Conservation (phyloP, 2,888 invertebrate genomes). For the Rhorus exstirpatorius region DNA sequence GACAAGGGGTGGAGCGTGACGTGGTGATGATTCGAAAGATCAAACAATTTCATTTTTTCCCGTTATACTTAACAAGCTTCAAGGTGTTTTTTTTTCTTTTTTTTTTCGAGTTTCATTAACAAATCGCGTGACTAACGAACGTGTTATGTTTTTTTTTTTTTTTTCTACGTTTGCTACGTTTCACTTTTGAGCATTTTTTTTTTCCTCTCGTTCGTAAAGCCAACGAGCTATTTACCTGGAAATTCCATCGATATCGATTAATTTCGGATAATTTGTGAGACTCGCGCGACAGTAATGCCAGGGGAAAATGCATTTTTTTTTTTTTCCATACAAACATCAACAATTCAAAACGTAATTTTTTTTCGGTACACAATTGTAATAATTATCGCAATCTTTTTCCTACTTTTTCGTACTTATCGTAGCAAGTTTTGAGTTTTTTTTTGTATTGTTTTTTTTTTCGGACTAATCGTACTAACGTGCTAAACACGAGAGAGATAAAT, state of each 20-base stretch:
- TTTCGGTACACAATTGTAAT: not conserved
- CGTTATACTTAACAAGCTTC: slow-evolving; percentile 59
- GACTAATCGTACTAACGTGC: slow-evolving; percentile 54
- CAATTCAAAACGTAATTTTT: not conserved
- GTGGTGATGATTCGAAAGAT: slow-evolving; percentile 71
- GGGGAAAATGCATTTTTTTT: slow-evolving; percentile 34
- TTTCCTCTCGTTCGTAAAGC: not conserved
- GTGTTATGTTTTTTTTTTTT: slow-evolving; percentile 46
- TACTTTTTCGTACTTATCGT: slow-evolving; percentile 28
- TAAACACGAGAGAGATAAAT: slow-evolving; percentile 15
- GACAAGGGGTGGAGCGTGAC: slow-evolving; percentile 80
- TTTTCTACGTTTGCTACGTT: slow-evolving; percentile 23
- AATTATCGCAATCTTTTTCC: slow-evolving; percentile 11
- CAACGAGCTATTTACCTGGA: not conserved
- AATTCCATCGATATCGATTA: too few species aligned
- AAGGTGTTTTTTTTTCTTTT: slow-evolving; percentile 53
- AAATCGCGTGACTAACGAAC: slow-evolving; percentile 57
- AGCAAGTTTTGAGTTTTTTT: slow-evolving; percentile 10
- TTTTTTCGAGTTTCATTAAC: slow-evolving; percentile 61
- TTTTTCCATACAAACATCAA: slow-evolving; percentile 4
- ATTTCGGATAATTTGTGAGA: too few species aligned
- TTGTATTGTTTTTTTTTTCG: slow-evolving; percentile 29
- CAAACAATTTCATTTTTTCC: slow-evolving; percentile 32
- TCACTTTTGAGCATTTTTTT: slow-evolving; percentile 29
- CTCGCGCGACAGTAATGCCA: not conserved